Evolutionary conservation across 1,140 invertebrate genomes (phyloP).

Genomic region (Drosophila ficusphila): DNA sequence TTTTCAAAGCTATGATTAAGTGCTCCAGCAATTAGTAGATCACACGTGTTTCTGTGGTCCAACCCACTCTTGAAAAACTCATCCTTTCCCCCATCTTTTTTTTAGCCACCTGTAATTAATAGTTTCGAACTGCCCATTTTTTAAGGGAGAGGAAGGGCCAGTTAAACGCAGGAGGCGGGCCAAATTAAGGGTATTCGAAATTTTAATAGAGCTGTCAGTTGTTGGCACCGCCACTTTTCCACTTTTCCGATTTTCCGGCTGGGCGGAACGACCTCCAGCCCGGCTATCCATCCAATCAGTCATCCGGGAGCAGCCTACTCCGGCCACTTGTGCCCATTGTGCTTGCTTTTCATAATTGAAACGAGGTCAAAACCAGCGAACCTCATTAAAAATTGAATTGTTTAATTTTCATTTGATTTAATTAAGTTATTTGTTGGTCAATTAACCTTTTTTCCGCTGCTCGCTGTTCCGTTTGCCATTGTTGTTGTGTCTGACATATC

Average conservation of each 20-base stretch:
- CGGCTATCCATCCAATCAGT: slow-evolving; percentile 29
- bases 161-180: slow-evolving; percentile 3
- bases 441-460: slow-evolving; percentile 69
- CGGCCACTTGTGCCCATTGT: slow-evolving; percentile 36
- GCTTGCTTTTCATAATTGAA: slow-evolving; percentile 65
- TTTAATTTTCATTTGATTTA: slow-evolving; percentile 82
- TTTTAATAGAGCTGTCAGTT: slow-evolving; percentile 30
- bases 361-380: slow-evolving; percentile 69
- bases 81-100: slow-evolving; percentile 10
- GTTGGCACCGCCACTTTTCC: slow-evolving; percentile 22
- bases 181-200: slow-evolving; percentile 46
- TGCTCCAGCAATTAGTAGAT: slow-evolving; percentile 20
- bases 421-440: slow-evolving; percentile 82
- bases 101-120: slow-evolving; percentile 42
- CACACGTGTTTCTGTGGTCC: slow-evolving; percentile 8
- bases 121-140: slow-evolving; percentile 46
- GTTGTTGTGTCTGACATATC: slow-evolving; percentile 75
- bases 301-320: slow-evolving; percentile 31
- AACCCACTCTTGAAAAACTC: neutral
- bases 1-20: slow-evolving; percentile 20
- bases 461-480: slow-evolving; percentile 25
- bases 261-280: slow-evolving; percentile 46
- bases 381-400: slow-evolving; percentile 81
- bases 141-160: neutral
- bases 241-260: slow-evolving; percentile 31